These are phyloP conservation scores for Lasioglossum marginatum DNA, from an alignment of 2,888 invertebrate genomes.

Conservation along the genomic window DNA sequence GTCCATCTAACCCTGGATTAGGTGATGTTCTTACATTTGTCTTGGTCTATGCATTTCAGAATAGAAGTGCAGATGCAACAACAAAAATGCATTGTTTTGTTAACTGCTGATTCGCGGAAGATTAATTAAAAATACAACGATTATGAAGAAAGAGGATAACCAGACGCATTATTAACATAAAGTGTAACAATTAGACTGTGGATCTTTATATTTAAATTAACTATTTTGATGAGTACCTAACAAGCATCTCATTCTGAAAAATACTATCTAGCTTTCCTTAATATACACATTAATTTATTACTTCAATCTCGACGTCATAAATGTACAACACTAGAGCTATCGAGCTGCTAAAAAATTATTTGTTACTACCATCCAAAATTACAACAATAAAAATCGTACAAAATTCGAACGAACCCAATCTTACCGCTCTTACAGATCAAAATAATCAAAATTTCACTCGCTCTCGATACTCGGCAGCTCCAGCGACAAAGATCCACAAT, in stretches of 20 bases:
- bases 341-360: not conserved
- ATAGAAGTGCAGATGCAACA: not conserved
- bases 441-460: not conserved
- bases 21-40: not conserved
- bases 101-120: not conserved
- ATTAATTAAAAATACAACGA: not conserved
- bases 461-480: not conserved
- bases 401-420: not conserved
- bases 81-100: not conserved
- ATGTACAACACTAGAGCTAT: not conserved
- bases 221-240: not conserved
- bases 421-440: not conserved
- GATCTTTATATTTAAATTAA: not conserved
- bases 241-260: not conserved
- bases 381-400: not conserved
- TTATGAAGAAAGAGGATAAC: not conserved
- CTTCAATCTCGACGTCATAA: not conserved
- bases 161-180: not conserved
- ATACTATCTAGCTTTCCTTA: not conserved
- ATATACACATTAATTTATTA: not conserved
- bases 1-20: not conserved
- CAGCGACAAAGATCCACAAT: slow-evolving; percentile 1
- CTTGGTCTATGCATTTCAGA: not conserved
- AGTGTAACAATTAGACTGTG: not conserved
- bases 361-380: too few relatives aligned